Evolutionary conservation across 2,888 invertebrate species (phyloP).

Genomic region (Didymodactylos carnosus): DNA sequence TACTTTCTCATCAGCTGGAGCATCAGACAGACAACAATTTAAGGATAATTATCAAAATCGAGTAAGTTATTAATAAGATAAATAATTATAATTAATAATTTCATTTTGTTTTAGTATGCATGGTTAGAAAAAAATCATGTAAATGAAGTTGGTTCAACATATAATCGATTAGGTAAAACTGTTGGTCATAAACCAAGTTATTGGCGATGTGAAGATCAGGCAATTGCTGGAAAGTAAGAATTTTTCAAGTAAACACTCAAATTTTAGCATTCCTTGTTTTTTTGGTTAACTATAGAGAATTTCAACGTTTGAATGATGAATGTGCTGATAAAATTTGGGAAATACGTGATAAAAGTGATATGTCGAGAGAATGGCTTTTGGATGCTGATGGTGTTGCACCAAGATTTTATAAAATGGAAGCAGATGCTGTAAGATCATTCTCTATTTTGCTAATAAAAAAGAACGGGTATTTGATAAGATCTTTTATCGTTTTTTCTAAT

Average conservation of each 20-base stretch:
- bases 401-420: conserved; percentile 10
- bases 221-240: conserved; percentile 12
- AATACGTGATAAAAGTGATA: conserved; percentile 8
- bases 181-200: conserved; percentile 12
- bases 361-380: conserved; percentile 7
- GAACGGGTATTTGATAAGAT: too few species aligned
- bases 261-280: not conserved
- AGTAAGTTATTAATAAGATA: not conserved
- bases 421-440: conserved; percentile 6
- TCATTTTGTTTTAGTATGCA: conserved; percentile 7
- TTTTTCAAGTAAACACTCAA: not conserved
- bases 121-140: conserved; percentile 14
- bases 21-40: not conserved
- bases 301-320: conserved; percentile 14
- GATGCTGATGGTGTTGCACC: conserved; percentile 11
- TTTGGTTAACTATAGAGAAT: conserved; percentile 2
- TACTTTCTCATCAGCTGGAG: not conserved
- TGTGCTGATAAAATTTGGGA: conserved; percentile 15
- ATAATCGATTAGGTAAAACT: not conserved
- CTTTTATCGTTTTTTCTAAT: not conserved
- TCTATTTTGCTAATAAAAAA: too few species aligned
- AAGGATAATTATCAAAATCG: not conserved
- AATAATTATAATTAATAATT: not conserved
- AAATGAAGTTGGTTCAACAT: conserved; percentile 14
- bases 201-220: conserved; percentile 14